Conservation (phyloP, 2,113 vertebrate genomes). For the Alces alces region DNA sequence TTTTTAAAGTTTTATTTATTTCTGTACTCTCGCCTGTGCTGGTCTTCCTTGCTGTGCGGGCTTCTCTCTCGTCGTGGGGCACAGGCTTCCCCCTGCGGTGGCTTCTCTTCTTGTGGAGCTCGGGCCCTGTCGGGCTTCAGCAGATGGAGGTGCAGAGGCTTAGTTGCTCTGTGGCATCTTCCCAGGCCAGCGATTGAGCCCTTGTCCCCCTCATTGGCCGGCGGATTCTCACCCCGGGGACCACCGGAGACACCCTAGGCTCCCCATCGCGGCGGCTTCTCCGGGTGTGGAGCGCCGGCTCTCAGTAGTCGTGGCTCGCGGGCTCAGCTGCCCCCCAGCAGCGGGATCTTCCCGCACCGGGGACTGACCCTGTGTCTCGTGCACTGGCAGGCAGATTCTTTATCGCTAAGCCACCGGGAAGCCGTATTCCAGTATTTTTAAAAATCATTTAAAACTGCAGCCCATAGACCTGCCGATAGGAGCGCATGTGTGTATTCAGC, state of each 20-base stretch:
- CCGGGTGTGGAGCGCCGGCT: fast-evolving
- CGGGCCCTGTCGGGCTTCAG: not conserved
- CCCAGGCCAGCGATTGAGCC: not conserved
- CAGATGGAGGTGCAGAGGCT: not conserved
- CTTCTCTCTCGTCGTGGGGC: fast-evolving
- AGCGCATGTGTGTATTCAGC: not conserved
- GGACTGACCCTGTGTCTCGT: not conserved
- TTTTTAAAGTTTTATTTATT: not conserved
- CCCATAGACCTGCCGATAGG: not conserved
- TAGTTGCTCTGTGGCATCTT: not conserved
- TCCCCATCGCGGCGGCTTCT: fast-evolving
- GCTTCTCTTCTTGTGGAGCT: not conserved
- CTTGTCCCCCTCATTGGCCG: not conserved
- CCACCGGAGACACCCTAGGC: fast-evolving
- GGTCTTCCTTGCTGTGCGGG: fast-evolving
- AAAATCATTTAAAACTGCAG: not conserved
- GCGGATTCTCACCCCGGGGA: fast-evolving
- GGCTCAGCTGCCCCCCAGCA: not conserved
- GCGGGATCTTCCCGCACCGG: not conserved
- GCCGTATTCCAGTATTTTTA: not conserved
- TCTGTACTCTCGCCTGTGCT: fast-evolving
- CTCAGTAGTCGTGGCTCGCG: fast-evolving
- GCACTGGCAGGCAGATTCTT: not conserved
- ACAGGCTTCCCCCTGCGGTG: fast-evolving
- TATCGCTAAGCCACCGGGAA: not conserved